Conservation (phyloP, 35 echinoderm and acorn worm species). For the Amphiura filiformis region DNA sequence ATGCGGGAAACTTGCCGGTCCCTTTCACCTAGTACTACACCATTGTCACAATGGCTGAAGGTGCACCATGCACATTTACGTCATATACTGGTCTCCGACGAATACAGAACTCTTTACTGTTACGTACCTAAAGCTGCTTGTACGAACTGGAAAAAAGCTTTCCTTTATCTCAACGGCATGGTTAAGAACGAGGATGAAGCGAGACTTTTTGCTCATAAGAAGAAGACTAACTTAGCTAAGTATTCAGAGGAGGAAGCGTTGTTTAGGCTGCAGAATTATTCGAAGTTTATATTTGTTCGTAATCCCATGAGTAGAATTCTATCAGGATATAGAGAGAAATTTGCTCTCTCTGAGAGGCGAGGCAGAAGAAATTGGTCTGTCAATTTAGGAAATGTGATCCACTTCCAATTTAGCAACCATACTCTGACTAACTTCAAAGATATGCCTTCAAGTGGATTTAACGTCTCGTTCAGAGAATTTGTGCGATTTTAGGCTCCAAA, state of each 20-base stretch:
- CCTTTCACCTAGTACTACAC: not conserved
- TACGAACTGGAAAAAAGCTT: conserved; percentile 62
- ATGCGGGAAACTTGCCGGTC: not conserved
- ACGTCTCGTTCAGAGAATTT: conserved; percentile 53
- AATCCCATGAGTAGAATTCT: conserved; percentile 49
- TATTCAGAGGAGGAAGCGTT: conserved; percentile 11
- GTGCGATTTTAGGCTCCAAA: conserved; percentile 31
- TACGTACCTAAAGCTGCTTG: conserved; percentile 72
- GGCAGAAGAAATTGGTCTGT: not conserved
- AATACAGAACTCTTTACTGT: conserved; percentile 63
- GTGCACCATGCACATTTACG: not conserved
- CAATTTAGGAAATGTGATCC: not conserved
- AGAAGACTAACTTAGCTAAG: conserved; percentile 11
- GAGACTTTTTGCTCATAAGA: not conserved
- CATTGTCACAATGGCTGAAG: not conserved
- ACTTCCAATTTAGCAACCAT: not conserved
- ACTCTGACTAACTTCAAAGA: not conserved
- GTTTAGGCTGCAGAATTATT: conserved; percentile 43
- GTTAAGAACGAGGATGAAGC: not conserved
- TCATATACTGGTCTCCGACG: conserved; percentile 46
- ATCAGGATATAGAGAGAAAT: conserved; percentile 66
- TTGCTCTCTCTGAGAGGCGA: conserved; percentile 21
- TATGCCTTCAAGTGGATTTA: not conserved
- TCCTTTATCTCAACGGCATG: conserved; percentile 26
- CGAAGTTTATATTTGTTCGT: conserved; percentile 65